These are phyloP conservation scores for Pleuronectes platessa DNA, from an alignment of 2,113 vertebrate species.

Conservation along the genomic window DNA sequence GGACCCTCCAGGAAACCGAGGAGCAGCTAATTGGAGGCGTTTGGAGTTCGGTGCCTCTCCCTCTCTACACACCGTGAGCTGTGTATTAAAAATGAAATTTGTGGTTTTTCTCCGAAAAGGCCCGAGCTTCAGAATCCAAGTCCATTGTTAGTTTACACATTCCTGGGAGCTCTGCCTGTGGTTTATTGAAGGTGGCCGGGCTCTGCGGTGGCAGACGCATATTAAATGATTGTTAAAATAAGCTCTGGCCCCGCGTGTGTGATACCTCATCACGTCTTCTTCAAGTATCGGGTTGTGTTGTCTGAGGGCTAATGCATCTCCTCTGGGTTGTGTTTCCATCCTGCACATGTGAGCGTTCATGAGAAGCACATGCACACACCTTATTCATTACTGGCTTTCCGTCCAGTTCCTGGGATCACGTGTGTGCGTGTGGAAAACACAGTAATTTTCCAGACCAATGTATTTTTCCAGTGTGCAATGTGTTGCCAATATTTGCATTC, in stretches of 20 bases:
- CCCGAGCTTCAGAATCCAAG: slow-evolving; percentile 27
- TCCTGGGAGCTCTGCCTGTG: slow-evolving; percentile 65
- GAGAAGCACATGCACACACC: slow-evolving; percentile 61
- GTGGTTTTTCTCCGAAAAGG: slow-evolving; percentile 8
- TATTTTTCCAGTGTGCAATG: slow-evolving; percentile 73
- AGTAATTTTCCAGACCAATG: slow-evolving; percentile 68
- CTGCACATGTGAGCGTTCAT: slow-evolving; percentile 55
- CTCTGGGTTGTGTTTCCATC: slow-evolving; percentile 27
- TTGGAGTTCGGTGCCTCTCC: slow-evolving; percentile 22
- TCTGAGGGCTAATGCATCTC: slow-evolving; percentile 57
- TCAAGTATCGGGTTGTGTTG: slow-evolving; percentile 56
- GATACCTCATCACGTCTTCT: slow-evolving; percentile 43
- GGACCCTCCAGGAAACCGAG: slow-evolving; percentile 32
- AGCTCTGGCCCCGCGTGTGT: slow-evolving; percentile 37
- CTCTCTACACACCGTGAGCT: slow-evolving; percentile 25
- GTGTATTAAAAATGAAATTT: slow-evolving; percentile 26
- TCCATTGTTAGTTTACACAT: slow-evolving; percentile 71
- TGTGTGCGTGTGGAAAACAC: slow-evolving; percentile 49
- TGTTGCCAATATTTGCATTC: slow-evolving; percentile 70
- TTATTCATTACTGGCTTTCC: slow-evolving; percentile 66
- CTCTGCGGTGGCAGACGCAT: slow-evolving; percentile 60
- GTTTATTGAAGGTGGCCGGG: slow-evolving; percentile 65
- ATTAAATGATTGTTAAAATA: slow-evolving; percentile 76
- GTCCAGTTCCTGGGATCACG: slow-evolving; percentile 40
- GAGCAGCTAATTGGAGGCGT: slow-evolving; percentile 23